Base-by-base conservation (phyloP, 2,113 vertebrate species). In the Thunnus maccoyii region DNA sequence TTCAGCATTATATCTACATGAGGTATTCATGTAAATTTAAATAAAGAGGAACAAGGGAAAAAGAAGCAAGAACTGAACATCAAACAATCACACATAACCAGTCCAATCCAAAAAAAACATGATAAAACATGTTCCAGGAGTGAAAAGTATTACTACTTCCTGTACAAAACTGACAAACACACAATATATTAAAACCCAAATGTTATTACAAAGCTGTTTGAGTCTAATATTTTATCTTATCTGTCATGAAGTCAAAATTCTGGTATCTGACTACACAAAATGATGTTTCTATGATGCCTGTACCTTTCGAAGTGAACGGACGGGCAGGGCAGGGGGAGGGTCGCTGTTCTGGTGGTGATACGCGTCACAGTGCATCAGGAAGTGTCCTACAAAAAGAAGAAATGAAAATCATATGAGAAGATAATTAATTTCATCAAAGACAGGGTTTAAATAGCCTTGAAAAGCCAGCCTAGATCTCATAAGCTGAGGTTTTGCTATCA, bases 321-420 rank as follows among this genome's bases (percentile, higher is more conserved):
- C 96, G 2, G 98, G 98, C 84, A 99, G 94, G 68, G 96, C 96
- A 0, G 97, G 97, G 78, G 97, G 97, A 48, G 94, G 94, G 47
- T 99, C 97, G 5, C 93, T 97, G 92, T 97, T 95, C 77, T 98
- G 96, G 85, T 97, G 97, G 91, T 98, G 97, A 94, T 96, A 98
- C 80, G 97, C 96, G 91, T 99, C 97, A 55, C 98, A 99, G 93
- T 99, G 97, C 93, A 98, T 96, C 62, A 97, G 95, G 86, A 99
- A 99, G 90, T 97, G 97, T 90, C 98, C 98, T 99, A 91, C 61
- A 83, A 55, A 48, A 16, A 58, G 15, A 82, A 78, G 56, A 18
- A 30, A 25, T 17, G 27, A 73, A 58, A 81, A 2, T 62, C 22
- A 55, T 14, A 20, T 5, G 15, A 71, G 27, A 2, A 61, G 12